Evolutionary conservation across 2,797 vertebrate species (phyloP), one percentile per base, ranked within the genome.

Genomic region (Gobio occitaniae): DNA sequence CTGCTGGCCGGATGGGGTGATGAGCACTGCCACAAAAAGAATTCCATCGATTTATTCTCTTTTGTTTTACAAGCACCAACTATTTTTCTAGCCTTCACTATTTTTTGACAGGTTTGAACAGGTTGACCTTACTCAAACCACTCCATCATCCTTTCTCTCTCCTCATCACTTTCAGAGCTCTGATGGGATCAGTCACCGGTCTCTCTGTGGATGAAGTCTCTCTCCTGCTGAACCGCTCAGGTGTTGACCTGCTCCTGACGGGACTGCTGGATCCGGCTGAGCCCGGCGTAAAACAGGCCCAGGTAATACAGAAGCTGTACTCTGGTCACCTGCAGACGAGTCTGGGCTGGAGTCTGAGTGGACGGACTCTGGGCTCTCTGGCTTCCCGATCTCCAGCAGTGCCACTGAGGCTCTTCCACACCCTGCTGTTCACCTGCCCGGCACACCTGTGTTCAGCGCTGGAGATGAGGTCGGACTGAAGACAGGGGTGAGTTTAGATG

Each of bases 401-500:
- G 0, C 89, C 96, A 13, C 87, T 94, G 17, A 93, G 90, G 0
- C 94, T 97, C 0, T 96, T 96, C 90, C 96, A 97, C 41, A 91
- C 96, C 59, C 92, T 98, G 71, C 86, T 98, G 12, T 96, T 97
- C 87, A 97, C 0, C 87, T 98, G 82, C 96, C 96, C 0, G 97
- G 97, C 44, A 98, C 96, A 0, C 97, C 97, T 0, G 92, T 98
- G 78, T 96, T 97, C 56, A 96, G 89, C 44, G 97, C 96, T 0
- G 97, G 97, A 4, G 97, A 98, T 10, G 97, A 97, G 90, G 95
- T 98, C 1, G 96, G 96, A 47, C 93, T 98, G 54, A 4, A 3
- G 29, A 7, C 59, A 0, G 16, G 52, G 86, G 84, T 87, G 21
- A 86, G 88, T 79, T 3, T 65, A 15, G 29, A 32, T 19, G 32